Evolutionary conservation across 2,797 vertebrate genomes (phyloP).

Genomic region (Xenops minutus): DNA sequence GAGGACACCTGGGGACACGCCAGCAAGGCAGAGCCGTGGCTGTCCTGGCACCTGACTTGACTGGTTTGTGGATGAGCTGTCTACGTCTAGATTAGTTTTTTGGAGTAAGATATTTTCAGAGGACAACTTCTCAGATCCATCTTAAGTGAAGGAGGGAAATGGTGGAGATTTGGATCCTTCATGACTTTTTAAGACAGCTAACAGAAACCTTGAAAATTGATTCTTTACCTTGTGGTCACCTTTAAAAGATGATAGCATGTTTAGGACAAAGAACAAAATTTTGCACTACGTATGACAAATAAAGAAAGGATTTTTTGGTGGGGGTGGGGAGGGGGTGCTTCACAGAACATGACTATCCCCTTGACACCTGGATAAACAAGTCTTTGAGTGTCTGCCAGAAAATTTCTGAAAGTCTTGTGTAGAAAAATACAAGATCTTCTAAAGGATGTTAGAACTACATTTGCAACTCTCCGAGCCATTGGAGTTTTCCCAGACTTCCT

Average conservation of each 20-base stretch:
- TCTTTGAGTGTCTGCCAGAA: conserved; percentile 47
- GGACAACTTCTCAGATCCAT: not conserved
- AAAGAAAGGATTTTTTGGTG: not conserved
- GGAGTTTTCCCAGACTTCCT: conserved; percentile 16
- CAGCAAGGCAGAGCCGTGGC: not conserved
- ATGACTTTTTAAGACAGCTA: not conserved
- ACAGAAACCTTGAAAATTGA: not conserved
- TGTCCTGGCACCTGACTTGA: not conserved
- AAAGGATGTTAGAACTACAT: not conserved
- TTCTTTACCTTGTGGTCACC: not conserved
- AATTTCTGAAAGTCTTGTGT: not conserved
- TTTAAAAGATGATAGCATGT: not conserved
- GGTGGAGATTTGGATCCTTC: not conserved
- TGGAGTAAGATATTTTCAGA: not conserved
- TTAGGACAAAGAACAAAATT: not conserved
- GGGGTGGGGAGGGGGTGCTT: not conserved
- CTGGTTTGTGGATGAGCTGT: not conserved
- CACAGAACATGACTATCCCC: not conserved
- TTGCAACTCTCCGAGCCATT: not conserved
- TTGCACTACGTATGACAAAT: not conserved
- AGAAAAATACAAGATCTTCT: conserved; percentile 28
- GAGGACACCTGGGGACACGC: not conserved
- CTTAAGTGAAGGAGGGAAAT: not conserved
- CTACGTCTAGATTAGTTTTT: not conserved
- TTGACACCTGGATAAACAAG: conserved; percentile 4